A percentile compares a stretch with the other conserved stretches of the same genome.
phyloP scores from a whole-genome alignment of 2,797 vertebrate species.

The Hybognathus amarus region DNA sequence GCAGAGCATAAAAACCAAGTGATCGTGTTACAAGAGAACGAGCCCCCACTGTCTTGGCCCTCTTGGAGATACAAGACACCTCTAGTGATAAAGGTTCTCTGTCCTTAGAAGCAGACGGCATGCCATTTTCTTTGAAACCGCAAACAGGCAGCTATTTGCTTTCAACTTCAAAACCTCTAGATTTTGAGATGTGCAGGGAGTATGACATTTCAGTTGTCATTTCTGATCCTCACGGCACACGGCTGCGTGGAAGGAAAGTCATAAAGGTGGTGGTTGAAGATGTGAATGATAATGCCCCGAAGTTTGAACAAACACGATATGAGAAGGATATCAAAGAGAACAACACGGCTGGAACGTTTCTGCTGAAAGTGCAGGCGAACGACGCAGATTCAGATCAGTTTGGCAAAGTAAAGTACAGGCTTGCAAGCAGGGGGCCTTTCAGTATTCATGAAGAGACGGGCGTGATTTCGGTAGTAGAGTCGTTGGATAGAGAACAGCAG shows the following conservation, averaged over 20 bases:
- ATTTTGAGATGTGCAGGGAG: conserved; percentile 75
- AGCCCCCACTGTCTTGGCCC: conserved; percentile 76
- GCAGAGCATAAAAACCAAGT: conserved; percentile 75
- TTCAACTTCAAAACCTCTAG: conserved; percentile 78
- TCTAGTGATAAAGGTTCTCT: conserved; percentile 69
- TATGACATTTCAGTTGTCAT: conserved; percentile 74
- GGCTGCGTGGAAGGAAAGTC: conserved; percentile 45
- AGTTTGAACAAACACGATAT: conserved; percentile 71
- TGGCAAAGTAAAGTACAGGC: conserved; percentile 73
- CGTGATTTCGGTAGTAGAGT: conserved; percentile 67
- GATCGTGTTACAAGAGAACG: conserved; percentile 80
- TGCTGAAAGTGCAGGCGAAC: conserved; percentile 72
- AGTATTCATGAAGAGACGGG: conserved; percentile 73
- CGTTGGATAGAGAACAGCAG: conserved; percentile 79
- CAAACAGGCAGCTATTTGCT: conserved; percentile 80
- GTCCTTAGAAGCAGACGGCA: conserved; percentile 73
- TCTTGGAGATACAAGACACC: conserved; percentile 76
- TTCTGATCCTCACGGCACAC: conserved; percentile 50
- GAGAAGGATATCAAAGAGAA: conserved; percentile 78
- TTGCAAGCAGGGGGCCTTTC: conserved; percentile 70
- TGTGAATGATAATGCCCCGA: conserved; percentile 80
- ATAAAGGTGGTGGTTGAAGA: conserved; percentile 76
- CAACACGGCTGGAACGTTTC: conserved; percentile 69
- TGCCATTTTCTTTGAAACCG: conserved; percentile 76
- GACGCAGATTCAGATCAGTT: conserved; percentile 76